Evolutionary conservation across 1,140 invertebrate genomes (phyloP).

Genomic region (Drosophila pruinosa): DNA sequence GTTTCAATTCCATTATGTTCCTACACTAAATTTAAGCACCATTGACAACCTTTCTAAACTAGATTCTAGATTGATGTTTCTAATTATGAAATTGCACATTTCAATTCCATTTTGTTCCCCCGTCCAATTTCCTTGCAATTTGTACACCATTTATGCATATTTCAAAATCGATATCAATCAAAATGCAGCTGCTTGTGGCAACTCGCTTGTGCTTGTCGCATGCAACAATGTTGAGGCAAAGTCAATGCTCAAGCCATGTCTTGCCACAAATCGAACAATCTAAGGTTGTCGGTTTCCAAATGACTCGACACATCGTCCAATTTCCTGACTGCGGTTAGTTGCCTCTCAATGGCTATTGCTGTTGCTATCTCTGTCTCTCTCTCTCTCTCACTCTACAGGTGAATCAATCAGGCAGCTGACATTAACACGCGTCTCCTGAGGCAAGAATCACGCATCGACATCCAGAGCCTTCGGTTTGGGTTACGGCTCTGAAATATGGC

Average conservation of each 20-base stretch:
- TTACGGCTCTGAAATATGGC: not conserved
- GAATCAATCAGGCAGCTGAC: conserved; percentile 27
- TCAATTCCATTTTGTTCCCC: not conserved
- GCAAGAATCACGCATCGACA: conserved; percentile 22
- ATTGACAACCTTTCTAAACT: too few species aligned
- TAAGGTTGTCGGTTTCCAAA: conserved; percentile 1
- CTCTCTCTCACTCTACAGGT: not conserved
- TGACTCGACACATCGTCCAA: conserved; percentile 10
- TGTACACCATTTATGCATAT: not conserved
- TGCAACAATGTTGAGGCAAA: not conserved
- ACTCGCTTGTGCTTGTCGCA: not conserved
- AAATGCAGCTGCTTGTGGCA: not conserved
- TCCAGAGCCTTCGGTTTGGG: conserved; percentile 11
- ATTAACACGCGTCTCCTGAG: conserved; percentile 32
- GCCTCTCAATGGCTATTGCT: not conserved
- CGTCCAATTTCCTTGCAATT: not conserved
- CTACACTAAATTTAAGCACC: too few species aligned
- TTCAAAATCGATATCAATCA: not conserved
- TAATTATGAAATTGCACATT: not conserved
- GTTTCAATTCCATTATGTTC: too few species aligned
- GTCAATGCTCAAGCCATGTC: conserved; percentile 17
- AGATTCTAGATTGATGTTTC: too few species aligned
- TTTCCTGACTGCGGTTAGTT: conserved; percentile 23
- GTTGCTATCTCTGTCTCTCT: not conserved
- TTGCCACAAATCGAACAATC: conserved; percentile 14